Evolutionary conservation across 2,113 vertebrate species (phyloP).

Genomic region (Salvelinus sp.): DNA sequence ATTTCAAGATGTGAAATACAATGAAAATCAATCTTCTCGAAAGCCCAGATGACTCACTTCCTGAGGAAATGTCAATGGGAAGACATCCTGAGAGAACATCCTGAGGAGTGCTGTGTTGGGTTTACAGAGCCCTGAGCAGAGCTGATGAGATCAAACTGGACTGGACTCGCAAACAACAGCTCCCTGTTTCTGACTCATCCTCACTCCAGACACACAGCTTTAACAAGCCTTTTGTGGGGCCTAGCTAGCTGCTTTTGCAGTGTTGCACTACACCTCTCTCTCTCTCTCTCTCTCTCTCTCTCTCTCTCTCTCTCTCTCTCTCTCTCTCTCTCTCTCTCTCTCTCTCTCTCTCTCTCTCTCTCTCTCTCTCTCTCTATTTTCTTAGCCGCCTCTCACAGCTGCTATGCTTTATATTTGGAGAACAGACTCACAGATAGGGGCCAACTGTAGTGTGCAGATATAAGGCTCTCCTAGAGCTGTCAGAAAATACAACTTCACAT

Average conservation of each 20-base stretch:
- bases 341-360: too few species aligned
- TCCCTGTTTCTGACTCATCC: conserved; percentile 68
- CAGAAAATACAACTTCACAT: too few species aligned
- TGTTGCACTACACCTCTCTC: not conserved
- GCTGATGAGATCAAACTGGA: conserved; percentile 70
- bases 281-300: conserved; percentile 8
- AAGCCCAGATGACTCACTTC: conserved; percentile 52
- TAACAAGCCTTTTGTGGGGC: conserved; percentile 52
- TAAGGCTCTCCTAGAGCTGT: too few species aligned
- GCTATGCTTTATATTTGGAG: too few species aligned
- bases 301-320: too few species aligned
- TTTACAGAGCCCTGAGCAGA: conserved; percentile 43
- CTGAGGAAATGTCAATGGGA: conserved; percentile 57
- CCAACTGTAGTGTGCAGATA: too few species aligned
- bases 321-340: too few species aligned
- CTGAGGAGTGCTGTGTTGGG: not conserved
- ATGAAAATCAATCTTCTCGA: conserved; percentile 27
- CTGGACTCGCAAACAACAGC: conserved; percentile 60
- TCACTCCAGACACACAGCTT: conserved; percentile 35
- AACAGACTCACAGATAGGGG: too few species aligned
- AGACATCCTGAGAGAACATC: conserved; percentile 31
- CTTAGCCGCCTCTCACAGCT: too few species aligned
- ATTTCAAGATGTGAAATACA: not conserved
- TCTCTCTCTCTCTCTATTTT: not conserved
- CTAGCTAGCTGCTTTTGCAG: not conserved